These are phyloP conservation scores for Passer montanus DNA, from an alignment of 2,113 vertebrate species.

Conservation along the genomic window DNA sequence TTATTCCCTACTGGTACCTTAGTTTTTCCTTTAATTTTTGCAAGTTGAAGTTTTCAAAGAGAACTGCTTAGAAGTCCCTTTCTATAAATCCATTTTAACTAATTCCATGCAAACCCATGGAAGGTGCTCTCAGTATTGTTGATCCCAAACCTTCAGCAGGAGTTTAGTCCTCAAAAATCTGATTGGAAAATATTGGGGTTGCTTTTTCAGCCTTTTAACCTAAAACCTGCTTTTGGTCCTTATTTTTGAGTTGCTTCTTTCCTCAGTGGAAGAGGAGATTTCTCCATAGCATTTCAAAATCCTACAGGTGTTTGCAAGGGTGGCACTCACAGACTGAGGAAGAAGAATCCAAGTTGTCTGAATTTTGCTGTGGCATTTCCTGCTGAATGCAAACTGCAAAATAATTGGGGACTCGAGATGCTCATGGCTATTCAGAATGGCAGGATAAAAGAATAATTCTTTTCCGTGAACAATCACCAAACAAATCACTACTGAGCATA, in stretches of 20 bases:
- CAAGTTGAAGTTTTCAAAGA: background rate
- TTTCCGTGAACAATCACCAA: background rate
- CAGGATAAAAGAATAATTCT: background rate
- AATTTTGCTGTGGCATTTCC: background rate
- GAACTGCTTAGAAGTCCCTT: background rate
- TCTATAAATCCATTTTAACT: background rate
- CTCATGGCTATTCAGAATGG: background rate
- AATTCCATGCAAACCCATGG: background rate
- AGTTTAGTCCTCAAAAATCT: background rate
- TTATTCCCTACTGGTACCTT: background rate
- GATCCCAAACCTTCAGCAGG: background rate
- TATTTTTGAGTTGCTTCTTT: background rate
- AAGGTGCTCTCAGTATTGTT: background rate
- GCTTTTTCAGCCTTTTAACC: background rate
- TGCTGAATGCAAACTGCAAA: background rate
- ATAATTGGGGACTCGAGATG: background rate
- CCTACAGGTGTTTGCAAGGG: background rate
- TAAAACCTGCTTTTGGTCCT: background rate
- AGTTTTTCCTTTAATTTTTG: background rate
- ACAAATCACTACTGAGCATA: background rate
- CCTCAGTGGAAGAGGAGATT: background rate
- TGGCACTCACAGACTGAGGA: background rate
- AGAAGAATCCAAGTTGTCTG: background rate
- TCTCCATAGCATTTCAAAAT: fast-evolving
- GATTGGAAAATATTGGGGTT: background rate